phyloP scores from a whole-genome alignment of 2,797 vertebrate species.

The Poeciliopsis presidionis region DNA sequence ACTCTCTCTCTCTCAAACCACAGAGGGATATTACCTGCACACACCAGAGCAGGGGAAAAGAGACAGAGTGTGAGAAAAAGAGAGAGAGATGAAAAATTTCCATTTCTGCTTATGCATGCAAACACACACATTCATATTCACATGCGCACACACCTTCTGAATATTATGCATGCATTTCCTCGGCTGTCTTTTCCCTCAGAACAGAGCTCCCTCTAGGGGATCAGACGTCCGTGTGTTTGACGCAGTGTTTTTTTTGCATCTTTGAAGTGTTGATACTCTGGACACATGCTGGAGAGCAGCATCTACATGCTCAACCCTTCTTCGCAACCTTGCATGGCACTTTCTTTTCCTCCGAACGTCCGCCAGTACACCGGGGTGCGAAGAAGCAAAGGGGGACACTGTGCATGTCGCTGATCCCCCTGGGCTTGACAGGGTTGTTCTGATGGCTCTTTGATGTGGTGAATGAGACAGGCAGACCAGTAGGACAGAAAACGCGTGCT shows the following conservation, averaged over 20 bases:
- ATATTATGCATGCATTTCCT: conserved; percentile 71
- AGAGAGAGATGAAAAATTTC: conserved; percentile 64
- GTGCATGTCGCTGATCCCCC: conserved; percentile 21
- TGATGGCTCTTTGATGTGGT: conserved; percentile 55
- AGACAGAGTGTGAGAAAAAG: conserved; percentile 23
- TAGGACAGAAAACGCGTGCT: conserved; percentile 46
- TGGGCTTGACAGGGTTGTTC: conserved; percentile 65
- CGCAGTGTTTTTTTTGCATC: conserved; percentile 56
- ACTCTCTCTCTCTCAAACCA: conserved; percentile 41
- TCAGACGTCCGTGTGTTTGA: conserved; percentile 60
- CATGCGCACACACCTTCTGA: conserved; percentile 48
- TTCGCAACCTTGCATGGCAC: conserved; percentile 39
- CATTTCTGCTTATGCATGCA: conserved; percentile 79
- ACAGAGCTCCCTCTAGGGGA: conserved; percentile 73
- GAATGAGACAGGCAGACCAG: conserved; percentile 36
- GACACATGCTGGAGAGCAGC: conserved; percentile 43
- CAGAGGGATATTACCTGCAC: conserved; percentile 75
- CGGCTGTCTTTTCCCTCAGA: conserved; percentile 65
- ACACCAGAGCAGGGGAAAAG: conserved; percentile 25
- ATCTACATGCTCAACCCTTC: conserved; percentile 46
- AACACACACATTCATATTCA: conserved; percentile 62
- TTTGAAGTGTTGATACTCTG: conserved; percentile 55
- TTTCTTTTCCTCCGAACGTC: conserved; percentile 33
- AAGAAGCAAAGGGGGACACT: conserved; percentile 31
- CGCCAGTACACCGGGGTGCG: conserved; percentile 18